Conservation (phyloP, 2,888 invertebrate species). For the Erebia aethiops region DNA sequence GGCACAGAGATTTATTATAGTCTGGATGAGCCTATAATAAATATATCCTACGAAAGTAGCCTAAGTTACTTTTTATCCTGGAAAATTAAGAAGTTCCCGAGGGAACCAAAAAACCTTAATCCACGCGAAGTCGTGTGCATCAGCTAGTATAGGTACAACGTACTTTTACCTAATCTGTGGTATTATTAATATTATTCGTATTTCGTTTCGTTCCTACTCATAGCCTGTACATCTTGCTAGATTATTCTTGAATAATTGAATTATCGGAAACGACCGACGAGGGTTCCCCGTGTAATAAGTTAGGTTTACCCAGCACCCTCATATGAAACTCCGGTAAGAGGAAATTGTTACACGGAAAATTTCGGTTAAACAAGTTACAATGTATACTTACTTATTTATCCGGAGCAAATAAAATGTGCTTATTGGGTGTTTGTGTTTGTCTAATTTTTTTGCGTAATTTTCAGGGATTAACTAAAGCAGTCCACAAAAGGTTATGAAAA, state of each 20-base stretch:
- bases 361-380: constrained; percentile 6
- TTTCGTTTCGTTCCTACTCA: too few species aligned
- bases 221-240: not conserved
- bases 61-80: too few species aligned
- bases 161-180: too few species aligned
- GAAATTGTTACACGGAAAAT: too few species aligned
- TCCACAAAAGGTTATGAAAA: not conserved
- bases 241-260: constrained; percentile 45
- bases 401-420: constrained; percentile 2
- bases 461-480: not conserved
- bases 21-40: too few species aligned
- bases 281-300: constrained; percentile 38
- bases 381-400: constrained; percentile 10
- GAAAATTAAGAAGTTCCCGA: too few species aligned
- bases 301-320: not conserved
- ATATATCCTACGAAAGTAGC: too few species aligned
- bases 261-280: constrained; percentile 44
- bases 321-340: not conserved
- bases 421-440: not conserved
- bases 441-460: not conserved
- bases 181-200: too few species aligned
- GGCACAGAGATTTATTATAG: too few species aligned
- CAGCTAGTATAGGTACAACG: too few species aligned
- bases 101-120: too few species aligned
- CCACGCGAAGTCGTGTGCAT: too few species aligned